Percentiles rank a stretch among this genome's conserved stretches.
Conservation (phyloP, 2,797 vertebrate species). For the Lutjanus campechanus region DNA sequence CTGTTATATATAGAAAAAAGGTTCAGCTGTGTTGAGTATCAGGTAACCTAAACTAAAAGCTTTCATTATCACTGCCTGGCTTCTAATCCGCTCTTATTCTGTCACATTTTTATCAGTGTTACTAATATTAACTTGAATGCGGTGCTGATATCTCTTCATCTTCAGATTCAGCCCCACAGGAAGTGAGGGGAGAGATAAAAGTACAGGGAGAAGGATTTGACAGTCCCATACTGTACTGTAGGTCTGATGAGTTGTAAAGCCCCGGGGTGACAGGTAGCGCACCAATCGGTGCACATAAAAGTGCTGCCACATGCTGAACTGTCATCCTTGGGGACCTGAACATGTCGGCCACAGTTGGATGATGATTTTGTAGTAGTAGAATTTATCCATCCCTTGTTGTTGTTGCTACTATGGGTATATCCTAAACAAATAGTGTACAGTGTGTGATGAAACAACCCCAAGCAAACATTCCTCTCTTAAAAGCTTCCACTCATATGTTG, state of each 20-base stretch:
- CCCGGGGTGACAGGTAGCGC: constrained; percentile 29
- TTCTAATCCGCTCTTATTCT: constrained; percentile 14
- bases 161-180: background rate
- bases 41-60: constrained; percentile 12
- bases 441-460: constrained; percentile 1
- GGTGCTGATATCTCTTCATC: constrained; percentile 5
- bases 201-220: constrained; percentile 23
- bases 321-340: constrained; percentile 23
- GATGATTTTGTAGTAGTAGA: background rate
- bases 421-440: constrained; percentile 4
- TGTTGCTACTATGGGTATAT: background rate
- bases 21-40: background rate
- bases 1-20: background rate
- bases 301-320: constrained; percentile 22
- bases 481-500: background rate
- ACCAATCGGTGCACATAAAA: constrained; percentile 29
- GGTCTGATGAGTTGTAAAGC: constrained; percentile 34
- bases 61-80: background rate
- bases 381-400: background rate
- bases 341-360: background rate
- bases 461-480: background rate
- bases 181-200: constrained; percentile 16
- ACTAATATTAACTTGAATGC: background rate
- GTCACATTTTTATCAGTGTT: constrained; percentile 2
- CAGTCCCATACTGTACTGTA: constrained; percentile 17